Evolutionary conservation across 2,113 vertebrate genomes (phyloP).

Genomic region (Indicator maculatus): DNA sequence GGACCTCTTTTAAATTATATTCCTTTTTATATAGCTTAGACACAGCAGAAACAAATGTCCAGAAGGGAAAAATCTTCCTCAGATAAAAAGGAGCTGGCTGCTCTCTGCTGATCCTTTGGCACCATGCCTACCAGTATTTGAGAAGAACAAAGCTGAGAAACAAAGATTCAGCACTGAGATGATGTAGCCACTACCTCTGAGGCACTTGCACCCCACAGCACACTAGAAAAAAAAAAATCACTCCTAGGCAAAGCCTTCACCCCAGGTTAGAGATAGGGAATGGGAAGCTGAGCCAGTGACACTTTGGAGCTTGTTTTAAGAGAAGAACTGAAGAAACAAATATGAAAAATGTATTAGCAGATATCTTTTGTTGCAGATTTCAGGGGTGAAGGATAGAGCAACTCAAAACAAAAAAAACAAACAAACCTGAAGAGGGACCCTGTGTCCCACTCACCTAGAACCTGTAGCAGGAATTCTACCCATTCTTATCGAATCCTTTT

Average conservation of each 20-base stretch:
- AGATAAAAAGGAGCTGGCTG: conserved; percentile 1
- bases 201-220: not conserved
- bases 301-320: not conserved
- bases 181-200: not conserved
- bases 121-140: not conserved
- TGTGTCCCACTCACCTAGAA: not conserved
- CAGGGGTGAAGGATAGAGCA: not conserved
- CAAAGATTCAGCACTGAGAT: not conserved
- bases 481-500: not conserved
- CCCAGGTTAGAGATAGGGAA: not conserved
- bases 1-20: not conserved
- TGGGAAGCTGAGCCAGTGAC: not conserved
- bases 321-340: not conserved
- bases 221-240: not conserved
- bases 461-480: not conserved
- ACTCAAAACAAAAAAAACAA: not conserved
- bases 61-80: conserved; percentile 7
- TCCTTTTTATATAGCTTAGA: conserved; percentile 13
- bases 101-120: conserved; percentile 17
- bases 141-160: conserved; percentile 3
- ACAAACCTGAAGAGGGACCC: not conserved
- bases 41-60: not conserved
- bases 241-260: not conserved
- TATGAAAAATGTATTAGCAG: not conserved
- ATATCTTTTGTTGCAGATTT: not conserved